Evolutionary conservation across 2,888 invertebrate species (phyloP).

Genomic region (Bombylius discolor): DNA sequence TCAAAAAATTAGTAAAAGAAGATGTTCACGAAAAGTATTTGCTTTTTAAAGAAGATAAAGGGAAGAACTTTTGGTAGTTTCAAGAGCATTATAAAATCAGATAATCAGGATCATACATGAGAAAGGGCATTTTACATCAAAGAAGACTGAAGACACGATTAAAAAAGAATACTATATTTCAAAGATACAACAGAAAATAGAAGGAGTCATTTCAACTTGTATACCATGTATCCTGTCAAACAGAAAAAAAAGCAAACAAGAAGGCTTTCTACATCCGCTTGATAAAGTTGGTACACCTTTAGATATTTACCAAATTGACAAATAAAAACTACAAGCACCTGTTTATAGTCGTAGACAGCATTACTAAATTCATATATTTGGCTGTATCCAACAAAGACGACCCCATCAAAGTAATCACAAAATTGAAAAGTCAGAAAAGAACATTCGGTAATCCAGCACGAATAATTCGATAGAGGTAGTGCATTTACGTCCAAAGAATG

Average conservation of each 20-base stretch:
- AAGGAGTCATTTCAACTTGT: constrained; percentile 8
- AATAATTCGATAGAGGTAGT: constrained; percentile 23
- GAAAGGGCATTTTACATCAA: constrained; percentile 7
- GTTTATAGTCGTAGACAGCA: neutral
- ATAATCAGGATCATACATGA: constrained; percentile 1
- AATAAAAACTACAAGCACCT: too few relatives aligned
- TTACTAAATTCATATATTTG: neutral
- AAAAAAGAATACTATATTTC: constrained; percentile 10
- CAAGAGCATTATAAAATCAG: too few relatives aligned
- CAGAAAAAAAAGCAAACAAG: constrained; percentile 22
- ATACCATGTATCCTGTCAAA: constrained; percentile 11
- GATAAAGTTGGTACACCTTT: constrained; percentile 23
- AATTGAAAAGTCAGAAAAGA: constrained; percentile 19
- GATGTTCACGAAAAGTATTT: constrained; percentile 1
- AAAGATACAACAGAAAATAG: constrained; percentile 10
- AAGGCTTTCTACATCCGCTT: constrained; percentile 23
- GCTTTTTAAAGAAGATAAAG: constrained; percentile 6
- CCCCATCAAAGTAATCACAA: constrained; percentile 17
- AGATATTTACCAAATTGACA: constrained; percentile 19
- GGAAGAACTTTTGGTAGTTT: constrained; percentile 7
- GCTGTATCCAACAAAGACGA: constrained; percentile 11
- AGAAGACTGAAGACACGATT: constrained; percentile 7
- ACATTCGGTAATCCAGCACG: constrained; percentile 25
- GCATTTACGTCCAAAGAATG: constrained; percentile 28
- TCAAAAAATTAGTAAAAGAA: neutral